Base-by-base conservation (phyloP, 2,797 vertebrate genomes). In the Rhinatrema bivittatum region DNA sequence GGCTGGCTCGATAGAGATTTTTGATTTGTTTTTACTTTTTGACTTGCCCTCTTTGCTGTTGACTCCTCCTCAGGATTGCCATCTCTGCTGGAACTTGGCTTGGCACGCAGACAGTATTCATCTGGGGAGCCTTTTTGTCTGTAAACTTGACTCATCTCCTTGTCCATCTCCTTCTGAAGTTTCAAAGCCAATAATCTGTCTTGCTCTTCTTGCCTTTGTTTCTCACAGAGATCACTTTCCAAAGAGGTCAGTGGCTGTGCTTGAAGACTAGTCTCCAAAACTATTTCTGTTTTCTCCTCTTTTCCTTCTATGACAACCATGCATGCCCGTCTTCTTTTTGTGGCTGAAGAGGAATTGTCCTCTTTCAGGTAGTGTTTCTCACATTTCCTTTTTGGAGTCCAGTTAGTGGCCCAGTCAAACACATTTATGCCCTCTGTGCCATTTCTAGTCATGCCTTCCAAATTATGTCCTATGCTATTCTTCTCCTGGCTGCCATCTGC, bases 51-150 rank as follows among this genome's bases (percentile, higher is more conserved):
- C 36, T 42, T 49, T 23, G 7, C 25, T 28, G 46, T 12, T 13
- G 55, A 17, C 27, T 40, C 58, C 5, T 59, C 59, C 20, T 3
- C 5, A 15, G 42, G 9, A 3, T 9, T 42, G 14, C n/a, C n/a
- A n/a, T n/a, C n/a, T n/a, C n/a, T n/a, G n/a, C n/a, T n/a, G n/a
- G n/a, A n/a, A n/a, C n/a, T n/a, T n/a, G n/a, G n/a, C 28, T 65
- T 70, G 18, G 71, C 22, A 1, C 89, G 82, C 11, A 98, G 80
- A 4, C 27, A 73, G 48, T 98, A 97, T 2, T 76, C 70, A 5
- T 89, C 79, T 0, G 72, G 75, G 14, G 90, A 91, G 3, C 91
- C 91, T 65, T 92, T 96, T 4, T 82, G 72, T n/a, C 92, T 55
- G 65, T 88, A 72, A 0, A 78, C 82, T 4, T 26, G 57, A n/a